These are phyloP conservation scores for Dynastes hyllus DNA, from an alignment of 2,888 invertebrate genomes.

Conservation along the genomic window DNA sequence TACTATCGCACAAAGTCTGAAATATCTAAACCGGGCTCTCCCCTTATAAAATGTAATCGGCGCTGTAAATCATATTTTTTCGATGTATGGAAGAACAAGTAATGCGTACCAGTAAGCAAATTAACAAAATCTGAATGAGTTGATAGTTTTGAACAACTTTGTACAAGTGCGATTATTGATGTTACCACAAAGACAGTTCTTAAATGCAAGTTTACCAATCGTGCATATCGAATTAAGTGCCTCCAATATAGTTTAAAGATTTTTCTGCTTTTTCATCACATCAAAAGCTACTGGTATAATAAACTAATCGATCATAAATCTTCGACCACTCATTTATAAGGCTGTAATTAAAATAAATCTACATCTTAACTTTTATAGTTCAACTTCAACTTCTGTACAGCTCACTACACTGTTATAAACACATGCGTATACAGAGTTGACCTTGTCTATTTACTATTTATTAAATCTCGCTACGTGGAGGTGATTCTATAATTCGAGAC, in stretches of 20 bases:
- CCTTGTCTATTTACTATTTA: slow-evolving; percentile 45
- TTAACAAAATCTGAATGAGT: too few relatives aligned
- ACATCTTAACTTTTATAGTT: slow-evolving; percentile 37
- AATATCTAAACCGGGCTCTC: too few relatives aligned
- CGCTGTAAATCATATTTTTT: too few relatives aligned
- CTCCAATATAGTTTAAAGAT: not conserved
- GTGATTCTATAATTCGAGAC: slow-evolving; percentile 44
- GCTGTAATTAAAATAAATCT: slow-evolving; percentile 40
- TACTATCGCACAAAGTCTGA: too few relatives aligned
- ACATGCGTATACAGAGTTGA: not conserved
- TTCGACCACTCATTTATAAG: slow-evolving; percentile 18
- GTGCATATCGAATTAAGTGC: slow-evolving; percentile 4
- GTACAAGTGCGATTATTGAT: too few relatives aligned
- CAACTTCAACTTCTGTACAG: slow-evolving; percentile 27
- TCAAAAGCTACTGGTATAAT: not conserved
- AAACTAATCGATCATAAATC: slow-evolving; percentile 29
- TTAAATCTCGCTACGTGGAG: slow-evolving; percentile 21
- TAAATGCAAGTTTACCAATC: too few relatives aligned
- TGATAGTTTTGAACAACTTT: too few relatives aligned
- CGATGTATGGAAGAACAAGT: too few relatives aligned
- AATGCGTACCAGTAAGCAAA: too few relatives aligned
- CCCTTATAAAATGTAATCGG: too few relatives aligned
- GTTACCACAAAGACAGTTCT: too few relatives aligned
- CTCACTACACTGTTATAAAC: not conserved
- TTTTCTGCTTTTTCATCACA: not conserved